Evolutionary conservation across 2,113 vertebrate species (phyloP), one percentile per base, ranked within the genome.

Genomic region (Hydropotes inermis): DNA sequence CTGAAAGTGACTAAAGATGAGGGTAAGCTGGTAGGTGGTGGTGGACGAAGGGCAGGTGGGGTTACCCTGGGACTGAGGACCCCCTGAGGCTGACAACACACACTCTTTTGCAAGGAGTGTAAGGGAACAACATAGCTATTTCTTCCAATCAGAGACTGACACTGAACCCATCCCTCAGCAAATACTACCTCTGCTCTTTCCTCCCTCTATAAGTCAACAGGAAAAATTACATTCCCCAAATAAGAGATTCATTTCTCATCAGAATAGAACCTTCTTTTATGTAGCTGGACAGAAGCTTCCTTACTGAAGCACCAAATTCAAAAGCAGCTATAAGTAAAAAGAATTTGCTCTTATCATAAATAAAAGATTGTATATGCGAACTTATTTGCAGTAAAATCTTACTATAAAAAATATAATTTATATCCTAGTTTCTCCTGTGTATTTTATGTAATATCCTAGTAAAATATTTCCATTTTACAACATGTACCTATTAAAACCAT

Each of bases 331-430:
- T 89, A 96, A 96, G 97, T 92, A 97, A 98, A 98, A 98, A 97
- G 96, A 97, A 97, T 97, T 97, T 76, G 93, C 89, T 97, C 96
- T 97, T 87, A 97, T 96, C 98, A 97, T 98, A 98, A 98, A 98
- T 98, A 98, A 98, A 98, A 97, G 98, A 98, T 98, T 97, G 94
- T 90, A 95, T 97, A 96, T 97, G 96, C 47, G 30, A 98, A 95
- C 98, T 98, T 98, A 98, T 98, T 97, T 98, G 98, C 97, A 98
- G 97, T 98, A 98, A 98, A 98, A 97, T 97, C 97, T 95, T 94
- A 97, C 36, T 82, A 97, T 97, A 98, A 98, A 98, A 98, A 98
- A 97, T 88, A 98, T 98, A 97, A 98, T 98, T 98, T 98, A 98
- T 96, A 67, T 0, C 97, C 87, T 83, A 85, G 97, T 97, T 98